Evolutionary conservation across 1,140 invertebrate genomes (phyloP), one percentile per base, ranked within the genome.

Genomic region (Brachionus paranguensis): DNA sequence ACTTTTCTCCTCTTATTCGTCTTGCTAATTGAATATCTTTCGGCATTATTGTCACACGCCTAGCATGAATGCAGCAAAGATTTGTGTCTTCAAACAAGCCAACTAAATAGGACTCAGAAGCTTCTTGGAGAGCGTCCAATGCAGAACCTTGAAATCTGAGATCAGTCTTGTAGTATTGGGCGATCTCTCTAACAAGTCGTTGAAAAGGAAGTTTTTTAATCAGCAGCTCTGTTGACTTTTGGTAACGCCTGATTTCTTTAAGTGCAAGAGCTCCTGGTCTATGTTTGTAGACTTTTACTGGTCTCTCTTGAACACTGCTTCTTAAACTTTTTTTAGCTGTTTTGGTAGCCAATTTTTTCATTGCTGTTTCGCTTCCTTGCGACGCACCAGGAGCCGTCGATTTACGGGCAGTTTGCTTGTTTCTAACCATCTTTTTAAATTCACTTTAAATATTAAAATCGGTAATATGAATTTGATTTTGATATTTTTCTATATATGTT

Each of bases 21-120:
- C 88, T 85, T 60, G 88, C 88, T 78, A 89, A 85, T 85, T 96
- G 95, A 87, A 97, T 96, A 88, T 96, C 95, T 90, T 96, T 96
- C 79, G 95, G 95, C 95, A 96, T 96, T 87, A 97, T 96, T 11
- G 95, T 96, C 45, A 97, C 95, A 87, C 95, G 92, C 89, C 96
- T 96, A 85, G 95, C 95, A 88, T 96, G 95, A 89, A 96, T 96
- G 85, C 95, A 94, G 90, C 95, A 96, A 91, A 96, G 91, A 90
- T 96, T 96, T 84, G 95, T 95, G 89, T 96, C 94, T 92, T 96
- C 95, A 91, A 88, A 96, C 14, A 96, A 91, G 86, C 94, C 94
- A 10, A 95, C 94, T 84, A 95, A 88, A 87, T 95, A 95, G 24
- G 95, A 94, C 88, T 96, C 95, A 86, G 93, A 94, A 17, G 95